Base-by-base conservation (phyloP, 2,797 vertebrate species). In the Dipus sagitta region DNA sequence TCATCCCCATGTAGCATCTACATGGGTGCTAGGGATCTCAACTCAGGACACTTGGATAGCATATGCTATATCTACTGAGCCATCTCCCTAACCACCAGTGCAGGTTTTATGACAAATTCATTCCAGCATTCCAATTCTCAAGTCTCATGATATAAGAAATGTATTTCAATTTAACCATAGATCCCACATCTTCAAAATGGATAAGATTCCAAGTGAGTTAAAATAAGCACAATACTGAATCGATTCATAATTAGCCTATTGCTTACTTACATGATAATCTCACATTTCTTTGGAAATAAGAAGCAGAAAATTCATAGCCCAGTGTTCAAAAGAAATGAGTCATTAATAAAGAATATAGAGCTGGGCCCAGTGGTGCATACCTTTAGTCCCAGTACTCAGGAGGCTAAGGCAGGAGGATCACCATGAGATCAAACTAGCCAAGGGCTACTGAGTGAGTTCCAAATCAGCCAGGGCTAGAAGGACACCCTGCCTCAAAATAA, bases 241-340 rank as follows among this genome's bases (percentile, higher is more conserved):
- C 54, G 86, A 54, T 10, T 71, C 70, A 67, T 26, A 20, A 52
- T 58, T 58, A 58, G 54, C 15, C 42, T n/a, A 38, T 42, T 86
- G 78, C 47, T 90, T 83, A 91, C 30, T 74, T 78, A 79, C 12
- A 54, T 18, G 65, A 84, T 72, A 58, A 42, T 32, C 32, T 91
- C 20, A 77, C 30, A 26, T 84, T 24, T 64, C 80, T 88, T 23
- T 77, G 58, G 76, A 83, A 82, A 65, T n/a, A 24, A 92, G 32
- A 24, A 74, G 34, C 77, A 79, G 71, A 84, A 68, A 90, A 60
- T 21, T 64, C 74, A 70, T 15, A 92, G 26, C 58, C 21, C 42
- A 74, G 64, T 71, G 21, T 71, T 62, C 21, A 79, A 90, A 79
- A 87, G 9, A 17, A 94, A 86, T 34, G 54, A 90, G 62, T 54